Percentiles rank a stretch among this genome's conserved stretches.
Evolutionary conservation across 2,797 vertebrate genomes (phyloP).

Genomic region (Florisuga fusca): DNA sequence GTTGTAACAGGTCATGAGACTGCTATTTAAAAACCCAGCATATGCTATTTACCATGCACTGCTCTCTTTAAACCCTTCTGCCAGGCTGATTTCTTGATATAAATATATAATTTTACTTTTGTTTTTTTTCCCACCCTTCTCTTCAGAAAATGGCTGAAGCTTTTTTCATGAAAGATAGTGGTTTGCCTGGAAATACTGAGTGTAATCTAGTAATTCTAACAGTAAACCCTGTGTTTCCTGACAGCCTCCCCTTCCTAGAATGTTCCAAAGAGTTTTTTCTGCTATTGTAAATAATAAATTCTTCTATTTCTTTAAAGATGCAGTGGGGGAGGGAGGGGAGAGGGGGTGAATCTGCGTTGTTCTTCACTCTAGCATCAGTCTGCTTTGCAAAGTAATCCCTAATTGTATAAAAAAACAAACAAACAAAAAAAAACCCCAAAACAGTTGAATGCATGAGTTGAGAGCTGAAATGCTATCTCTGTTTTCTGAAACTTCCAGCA

Average conservation of each 20-base stretch:
- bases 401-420: not conserved
- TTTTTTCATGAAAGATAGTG: conserved; percentile 9
- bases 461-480: conserved; percentile 4
- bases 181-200: conserved; percentile 18
- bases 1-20: not conserved
- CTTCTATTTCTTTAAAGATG: not conserved
- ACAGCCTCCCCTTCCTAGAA: not conserved
- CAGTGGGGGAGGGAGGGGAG: too few relatives aligned
- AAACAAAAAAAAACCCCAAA: not conserved
- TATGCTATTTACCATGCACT: conserved; percentile 26
- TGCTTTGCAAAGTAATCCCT: conserved; percentile 6
- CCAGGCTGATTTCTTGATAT: conserved; percentile 4
- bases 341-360: not conserved
- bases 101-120: not conserved
- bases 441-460: not conserved
- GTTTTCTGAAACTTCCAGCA: conserved; percentile 54
- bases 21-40: conserved; percentile 10
- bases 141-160: not conserved
- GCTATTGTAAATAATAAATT: conserved; percentile 15
- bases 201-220: conserved; percentile 43
- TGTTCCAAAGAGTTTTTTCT: conserved; percentile 30
- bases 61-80: conserved; percentile 10
- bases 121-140: not conserved
- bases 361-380: not conserved
- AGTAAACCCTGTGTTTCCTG: conserved; percentile 13